Evolutionary conservation across 2,797 vertebrate species (phyloP).

Genomic region (Xiphorhynchus erythropygius): DNA sequence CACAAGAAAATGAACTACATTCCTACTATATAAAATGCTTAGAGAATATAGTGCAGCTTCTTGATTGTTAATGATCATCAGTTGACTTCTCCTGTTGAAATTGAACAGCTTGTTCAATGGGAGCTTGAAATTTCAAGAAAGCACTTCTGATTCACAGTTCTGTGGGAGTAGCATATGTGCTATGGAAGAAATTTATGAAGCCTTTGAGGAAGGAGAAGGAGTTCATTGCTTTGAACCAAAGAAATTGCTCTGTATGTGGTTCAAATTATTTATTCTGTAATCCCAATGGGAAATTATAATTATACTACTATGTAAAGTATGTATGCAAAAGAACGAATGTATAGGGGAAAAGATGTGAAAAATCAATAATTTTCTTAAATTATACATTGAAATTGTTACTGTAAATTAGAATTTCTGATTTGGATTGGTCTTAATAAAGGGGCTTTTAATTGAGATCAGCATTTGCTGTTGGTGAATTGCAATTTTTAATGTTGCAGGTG

Average conservation of each 20-base stretch:
- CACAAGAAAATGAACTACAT: constrained; percentile 73
- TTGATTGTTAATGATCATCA: constrained; percentile 75
- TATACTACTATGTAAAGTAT: neutral
- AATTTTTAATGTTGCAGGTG: neutral
- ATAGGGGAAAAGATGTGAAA: neutral
- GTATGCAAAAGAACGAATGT: neutral
- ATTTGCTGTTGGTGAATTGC: neutral
- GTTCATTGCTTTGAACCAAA: neutral
- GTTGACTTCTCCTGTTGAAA: neutral
- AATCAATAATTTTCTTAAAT: constrained; percentile 12
- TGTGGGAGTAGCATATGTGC: neutral
- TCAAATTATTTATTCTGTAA: neutral
- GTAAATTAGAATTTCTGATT: neutral
- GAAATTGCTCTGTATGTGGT: neutral
- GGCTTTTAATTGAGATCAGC: neutral
- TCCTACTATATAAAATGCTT: constrained; percentile 89
- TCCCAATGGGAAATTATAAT: constrained; percentile 48
- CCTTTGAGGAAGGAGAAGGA: neutral
- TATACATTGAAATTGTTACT: neutral
- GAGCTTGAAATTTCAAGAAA: neutral
- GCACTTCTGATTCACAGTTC: neutral
- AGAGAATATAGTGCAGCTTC: constrained; percentile 84
- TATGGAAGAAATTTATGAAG: neutral
- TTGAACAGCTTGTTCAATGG: neutral
- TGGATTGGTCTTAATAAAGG: constrained; percentile 41